phyloP scores from a whole-genome alignment of 1,140 invertebrate genomes.

The Apis cerana region DNA sequence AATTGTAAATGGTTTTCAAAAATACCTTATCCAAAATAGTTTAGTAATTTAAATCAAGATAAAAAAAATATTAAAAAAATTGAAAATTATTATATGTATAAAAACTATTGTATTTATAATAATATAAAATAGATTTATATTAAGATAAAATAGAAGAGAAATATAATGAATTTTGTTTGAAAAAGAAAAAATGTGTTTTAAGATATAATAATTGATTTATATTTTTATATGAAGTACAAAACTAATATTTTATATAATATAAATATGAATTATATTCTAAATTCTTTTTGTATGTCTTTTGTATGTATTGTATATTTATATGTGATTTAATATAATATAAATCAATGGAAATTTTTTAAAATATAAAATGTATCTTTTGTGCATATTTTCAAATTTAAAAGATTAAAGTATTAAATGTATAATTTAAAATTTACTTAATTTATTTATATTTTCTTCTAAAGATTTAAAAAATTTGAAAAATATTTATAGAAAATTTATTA shows the following conservation, averaged over 20 bases:
- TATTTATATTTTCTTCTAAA: neutral
- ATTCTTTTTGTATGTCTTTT: slow-evolving; percentile 25
- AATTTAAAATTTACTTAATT: neutral
- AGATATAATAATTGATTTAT: slow-evolving; percentile 14
- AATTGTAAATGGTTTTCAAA: neutral
- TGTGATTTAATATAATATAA: slow-evolving; percentile 9
- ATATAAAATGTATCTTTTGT: slow-evolving; percentile 15
- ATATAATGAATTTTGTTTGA: neutral
- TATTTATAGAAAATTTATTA: slow-evolving; percentile 11
- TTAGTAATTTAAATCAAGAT: neutral
- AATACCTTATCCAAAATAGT: neutral
- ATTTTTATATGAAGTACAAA: slow-evolving; percentile 27
- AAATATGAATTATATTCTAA: slow-evolving; percentile 26
- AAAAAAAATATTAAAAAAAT: neutral
- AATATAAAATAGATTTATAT: neutral
- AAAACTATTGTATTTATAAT: slow-evolving; percentile 2
- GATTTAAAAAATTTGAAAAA: neutral
- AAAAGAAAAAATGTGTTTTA: neutral
- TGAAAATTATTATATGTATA: neutral
- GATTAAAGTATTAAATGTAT: neutral
- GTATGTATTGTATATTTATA: too few relatives aligned
- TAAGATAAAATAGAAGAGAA: neutral
- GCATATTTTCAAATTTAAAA: neutral
- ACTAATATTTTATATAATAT: slow-evolving; percentile 8
- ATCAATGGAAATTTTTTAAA: slow-evolving; percentile 8